These are phyloP conservation scores for Psylliodes chrysocephalus DNA, from an alignment of 2,888 invertebrate species.

Conservation along the genomic window DNA sequence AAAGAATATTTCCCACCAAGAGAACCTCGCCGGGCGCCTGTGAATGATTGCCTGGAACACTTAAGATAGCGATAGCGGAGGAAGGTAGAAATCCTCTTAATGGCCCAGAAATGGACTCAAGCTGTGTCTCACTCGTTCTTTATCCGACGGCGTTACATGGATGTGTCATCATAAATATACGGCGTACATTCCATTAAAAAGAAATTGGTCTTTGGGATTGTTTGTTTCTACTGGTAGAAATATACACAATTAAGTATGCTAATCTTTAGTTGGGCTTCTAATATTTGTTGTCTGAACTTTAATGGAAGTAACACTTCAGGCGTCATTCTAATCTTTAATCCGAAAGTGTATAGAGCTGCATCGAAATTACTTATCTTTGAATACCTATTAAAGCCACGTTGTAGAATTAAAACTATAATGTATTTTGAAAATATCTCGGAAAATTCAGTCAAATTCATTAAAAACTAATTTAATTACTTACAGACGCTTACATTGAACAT, in stretches of 20 bases:
- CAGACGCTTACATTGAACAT: too few relatives aligned
- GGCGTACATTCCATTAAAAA: constrained; percentile 28
- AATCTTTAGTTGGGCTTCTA: constrained; percentile 3
- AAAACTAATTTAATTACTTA: too few relatives aligned
- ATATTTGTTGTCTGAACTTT: too few relatives aligned
- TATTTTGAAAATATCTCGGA: too few relatives aligned
- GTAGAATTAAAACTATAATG: too few relatives aligned
- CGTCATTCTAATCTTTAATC: too few relatives aligned
- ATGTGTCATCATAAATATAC: constrained; percentile 34
- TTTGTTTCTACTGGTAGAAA: constrained; percentile 15
- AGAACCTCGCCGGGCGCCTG: neutral
- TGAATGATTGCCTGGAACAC: constrained; percentile 19
- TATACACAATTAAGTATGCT: constrained; percentile 32
- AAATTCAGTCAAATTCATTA: too few relatives aligned
- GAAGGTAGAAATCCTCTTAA: constrained; percentile 41
- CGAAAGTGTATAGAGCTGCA: neutral
- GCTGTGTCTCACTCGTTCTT: constrained; percentile 34
- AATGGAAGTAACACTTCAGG: too few relatives aligned
- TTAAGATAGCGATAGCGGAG: constrained; percentile 32
- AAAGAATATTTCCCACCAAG: too few relatives aligned
- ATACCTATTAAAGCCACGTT: too few relatives aligned
- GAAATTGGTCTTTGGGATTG: constrained; percentile 20
- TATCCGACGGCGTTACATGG: constrained; percentile 31
- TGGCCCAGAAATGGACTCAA: constrained; percentile 39
- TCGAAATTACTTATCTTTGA: neutral